Conservation (phyloP, 2,888 invertebrate genomes). For the Spatulosminthurus flaviceps region DNA sequence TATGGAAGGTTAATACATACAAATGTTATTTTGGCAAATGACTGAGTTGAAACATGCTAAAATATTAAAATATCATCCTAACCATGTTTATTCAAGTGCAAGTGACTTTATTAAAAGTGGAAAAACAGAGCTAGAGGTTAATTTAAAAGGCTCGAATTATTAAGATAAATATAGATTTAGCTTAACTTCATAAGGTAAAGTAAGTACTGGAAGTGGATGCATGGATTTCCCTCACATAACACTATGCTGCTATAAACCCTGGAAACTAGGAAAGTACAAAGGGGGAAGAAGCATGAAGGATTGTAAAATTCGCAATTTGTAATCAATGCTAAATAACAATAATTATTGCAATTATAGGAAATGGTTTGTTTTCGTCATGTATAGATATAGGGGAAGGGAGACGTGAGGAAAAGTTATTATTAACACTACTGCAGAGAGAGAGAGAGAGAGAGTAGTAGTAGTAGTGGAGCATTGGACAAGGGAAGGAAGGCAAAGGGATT, state of each 20-base stretch:
- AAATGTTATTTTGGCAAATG: too few species aligned
- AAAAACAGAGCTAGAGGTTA: background rate
- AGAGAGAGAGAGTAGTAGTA: too few species aligned
- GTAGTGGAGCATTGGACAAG: too few species aligned
- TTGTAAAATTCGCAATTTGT: background rate
- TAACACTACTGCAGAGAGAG: background rate
- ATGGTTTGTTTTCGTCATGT: conserved; percentile 3
- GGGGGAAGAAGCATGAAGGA: background rate
- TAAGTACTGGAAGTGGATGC: conserved; percentile 4
- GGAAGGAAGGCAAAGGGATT: too few species aligned
- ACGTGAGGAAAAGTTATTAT: background rate
- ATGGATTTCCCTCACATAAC: too few species aligned
- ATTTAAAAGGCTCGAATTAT: conserved; percentile 14
- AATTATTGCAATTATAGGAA: conserved; percentile 13
- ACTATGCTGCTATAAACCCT: too few species aligned
- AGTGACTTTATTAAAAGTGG: background rate
- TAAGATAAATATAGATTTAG: conserved; percentile 5
- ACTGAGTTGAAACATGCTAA: too few species aligned
- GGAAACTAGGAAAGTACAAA: too few species aligned
- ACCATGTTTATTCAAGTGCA: background rate
- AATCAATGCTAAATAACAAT: conserved; percentile 18
- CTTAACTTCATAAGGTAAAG: background rate
- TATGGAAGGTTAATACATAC: too few species aligned
- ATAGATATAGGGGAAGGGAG: background rate
- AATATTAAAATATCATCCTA: background rate